Evolutionary conservation across 92 coral and sea anemone species (phyloP).

Genomic region (Galaxea fascicularis): DNA sequence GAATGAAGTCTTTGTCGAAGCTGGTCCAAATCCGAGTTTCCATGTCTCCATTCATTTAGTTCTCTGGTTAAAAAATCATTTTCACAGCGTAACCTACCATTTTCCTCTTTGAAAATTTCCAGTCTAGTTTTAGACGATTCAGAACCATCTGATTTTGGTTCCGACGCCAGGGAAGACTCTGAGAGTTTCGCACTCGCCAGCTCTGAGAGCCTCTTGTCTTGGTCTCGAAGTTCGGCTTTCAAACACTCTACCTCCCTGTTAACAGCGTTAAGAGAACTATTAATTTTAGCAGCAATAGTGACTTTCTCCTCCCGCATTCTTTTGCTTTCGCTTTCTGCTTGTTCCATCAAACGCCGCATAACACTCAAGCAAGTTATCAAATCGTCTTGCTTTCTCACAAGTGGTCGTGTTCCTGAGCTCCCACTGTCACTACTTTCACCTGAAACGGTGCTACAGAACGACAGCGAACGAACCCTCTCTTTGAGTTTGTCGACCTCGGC

Average conservation of each 20-base stretch:
- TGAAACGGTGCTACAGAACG: conserved; percentile 66
- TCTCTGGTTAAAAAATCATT: conserved; percentile 77
- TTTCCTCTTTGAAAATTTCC: conserved; percentile 74
- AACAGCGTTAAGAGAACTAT: conserved; percentile 89
- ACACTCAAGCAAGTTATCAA: conserved; percentile 91
- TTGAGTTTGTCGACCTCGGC: conserved; percentile 73
- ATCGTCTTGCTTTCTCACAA: conserved; percentile 89
- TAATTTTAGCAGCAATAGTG: conserved; percentile 90
- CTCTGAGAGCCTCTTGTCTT: conserved; percentile 91
- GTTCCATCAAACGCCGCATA: conserved; percentile 98
- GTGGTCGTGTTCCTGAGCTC: conserved; percentile 72
- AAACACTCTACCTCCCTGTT: conserved; percentile 95
- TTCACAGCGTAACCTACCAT: conserved; percentile 84
- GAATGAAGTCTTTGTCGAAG: conserved; percentile 86
- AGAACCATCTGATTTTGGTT: conserved; percentile 17
- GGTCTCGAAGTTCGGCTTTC: conserved; percentile 92
- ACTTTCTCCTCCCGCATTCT: conserved; percentile 94
- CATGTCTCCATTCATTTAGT: conserved; percentile 82
- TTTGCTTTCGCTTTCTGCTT: conserved; percentile 92
- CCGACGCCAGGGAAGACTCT: conserved; percentile 7
- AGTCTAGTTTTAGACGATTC: conserved; percentile 52
- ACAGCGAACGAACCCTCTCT: conserved; percentile 80
- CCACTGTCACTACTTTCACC: conserved; percentile 74
- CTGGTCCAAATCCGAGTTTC: conserved; percentile 86
- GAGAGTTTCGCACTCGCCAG: conserved; percentile 53